Evolutionary conservation across 1,140 invertebrate genomes (phyloP).

Genomic region (Drosophila mauritiana): DNA sequence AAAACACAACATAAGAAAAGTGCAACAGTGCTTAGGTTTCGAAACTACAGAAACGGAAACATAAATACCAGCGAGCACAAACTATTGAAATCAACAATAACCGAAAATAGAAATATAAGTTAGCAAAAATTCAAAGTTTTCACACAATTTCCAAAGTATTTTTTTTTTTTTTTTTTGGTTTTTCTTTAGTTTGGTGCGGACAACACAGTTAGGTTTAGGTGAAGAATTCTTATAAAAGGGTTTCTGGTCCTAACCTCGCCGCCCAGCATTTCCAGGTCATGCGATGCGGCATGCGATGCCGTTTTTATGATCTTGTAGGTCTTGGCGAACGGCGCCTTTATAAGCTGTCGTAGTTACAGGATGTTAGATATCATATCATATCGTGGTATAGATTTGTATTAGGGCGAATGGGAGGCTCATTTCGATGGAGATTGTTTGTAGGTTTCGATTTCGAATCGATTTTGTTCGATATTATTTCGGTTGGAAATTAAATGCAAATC

Average conservation of each 20-base stretch:
- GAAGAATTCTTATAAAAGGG: conserved; percentile 72
- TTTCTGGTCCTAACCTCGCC: conserved; percentile 85
- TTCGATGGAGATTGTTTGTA: conserved; percentile 25
- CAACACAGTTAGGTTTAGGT: conserved; percentile 73
- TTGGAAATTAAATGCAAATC: conserved; percentile 64
- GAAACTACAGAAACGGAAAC: conserved; percentile 46
- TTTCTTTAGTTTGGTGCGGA: conserved; percentile 53
- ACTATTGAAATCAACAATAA: conserved; percentile 31
- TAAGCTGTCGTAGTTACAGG: conserved; percentile 88
- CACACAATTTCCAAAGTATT: conserved; percentile 64
- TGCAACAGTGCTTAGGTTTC: conserved; percentile 48
- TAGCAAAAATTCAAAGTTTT: conserved; percentile 63
- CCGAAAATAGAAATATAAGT: conserved; percentile 28
- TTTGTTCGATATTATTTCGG: conserved; percentile 27
- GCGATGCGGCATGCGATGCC: conserved; percentile 89
- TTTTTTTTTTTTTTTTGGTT: conserved; percentile 24
- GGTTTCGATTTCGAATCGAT: conserved; percentile 9
- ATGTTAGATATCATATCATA: conserved; percentile 44
- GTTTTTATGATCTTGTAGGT: conserved; percentile 97
- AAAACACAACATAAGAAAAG: conserved; percentile 39
- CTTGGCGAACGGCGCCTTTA: conserved; percentile 97
- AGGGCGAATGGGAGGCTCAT: conserved; percentile 1
- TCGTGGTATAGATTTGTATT: conserved; percentile 23
- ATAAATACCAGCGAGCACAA: conserved; percentile 64
- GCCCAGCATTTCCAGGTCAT: conserved; percentile 88